Conservation (phyloP, 2,797 vertebrate genomes). For the Macropus fuliginosus region DNA sequence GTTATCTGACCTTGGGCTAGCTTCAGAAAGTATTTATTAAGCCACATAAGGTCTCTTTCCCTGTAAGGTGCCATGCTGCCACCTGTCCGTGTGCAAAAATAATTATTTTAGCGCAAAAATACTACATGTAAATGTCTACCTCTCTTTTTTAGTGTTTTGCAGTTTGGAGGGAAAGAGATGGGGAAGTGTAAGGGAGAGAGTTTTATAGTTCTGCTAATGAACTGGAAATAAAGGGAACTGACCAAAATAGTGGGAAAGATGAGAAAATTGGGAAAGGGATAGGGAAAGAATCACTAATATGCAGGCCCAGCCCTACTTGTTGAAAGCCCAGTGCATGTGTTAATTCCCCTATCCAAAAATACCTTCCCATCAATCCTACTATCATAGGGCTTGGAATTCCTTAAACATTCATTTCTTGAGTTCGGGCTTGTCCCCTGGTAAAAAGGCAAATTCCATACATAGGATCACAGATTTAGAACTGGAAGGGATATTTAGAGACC, state of each 20-base stretch:
- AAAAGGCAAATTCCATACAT: neutral
- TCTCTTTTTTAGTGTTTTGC: neutral
- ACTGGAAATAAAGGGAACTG: neutral
- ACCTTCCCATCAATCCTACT: neutral
- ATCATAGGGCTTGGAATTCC: neutral
- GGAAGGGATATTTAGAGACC: neutral
- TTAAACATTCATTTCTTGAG: neutral
- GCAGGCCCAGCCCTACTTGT: neutral
- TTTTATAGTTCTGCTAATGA: neutral
- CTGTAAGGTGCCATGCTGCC: slow-evolving; percentile 17
- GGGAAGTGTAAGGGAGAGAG: neutral
- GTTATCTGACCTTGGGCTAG: slow-evolving; percentile 4
- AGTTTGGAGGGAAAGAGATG: slow-evolving; percentile 17
- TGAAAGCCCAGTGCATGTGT: neutral
- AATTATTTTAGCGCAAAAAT: neutral
- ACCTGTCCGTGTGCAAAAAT: slow-evolving; percentile 44
- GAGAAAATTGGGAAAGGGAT: neutral
- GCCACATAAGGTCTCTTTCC: slow-evolving; percentile 9
- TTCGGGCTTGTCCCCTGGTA: neutral
- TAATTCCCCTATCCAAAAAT: slow-evolving; percentile 1
- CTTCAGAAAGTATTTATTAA: neutral
- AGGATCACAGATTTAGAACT: neutral
- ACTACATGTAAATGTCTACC: neutral
- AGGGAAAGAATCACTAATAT: neutral
- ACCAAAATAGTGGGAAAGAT: neutral